These are phyloP conservation scores for Zhuqinia jingwanae DNA, from an alignment of 2,888 invertebrate genomes.

Conservation along the genomic window DNA sequence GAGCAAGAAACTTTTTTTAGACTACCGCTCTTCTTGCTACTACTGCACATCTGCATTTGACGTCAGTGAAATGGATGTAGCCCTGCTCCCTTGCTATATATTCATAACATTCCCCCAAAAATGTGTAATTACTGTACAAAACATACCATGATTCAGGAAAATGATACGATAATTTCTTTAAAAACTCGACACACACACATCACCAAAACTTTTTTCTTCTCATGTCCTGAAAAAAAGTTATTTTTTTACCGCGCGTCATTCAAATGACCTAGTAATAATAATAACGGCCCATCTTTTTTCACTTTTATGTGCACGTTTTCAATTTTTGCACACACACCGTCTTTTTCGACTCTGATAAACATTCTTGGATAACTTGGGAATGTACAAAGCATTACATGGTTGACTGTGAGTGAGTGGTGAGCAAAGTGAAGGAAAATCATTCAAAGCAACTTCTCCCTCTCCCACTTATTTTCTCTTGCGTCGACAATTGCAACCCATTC, in stretches of 20 bases:
- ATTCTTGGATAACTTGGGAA: too few relatives aligned
- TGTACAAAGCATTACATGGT: too few relatives aligned
- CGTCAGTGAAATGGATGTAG: too few relatives aligned
- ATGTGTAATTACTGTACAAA: too few relatives aligned
- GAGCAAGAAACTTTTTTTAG: neutral
- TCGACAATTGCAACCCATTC: slow-evolving; percentile 45
- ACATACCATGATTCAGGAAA: neutral
- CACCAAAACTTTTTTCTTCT: neutral
- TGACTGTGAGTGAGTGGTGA: too few relatives aligned
- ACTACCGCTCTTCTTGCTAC: too few relatives aligned
- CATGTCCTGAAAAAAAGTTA: neutral
- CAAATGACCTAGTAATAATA: slow-evolving; percentile 18
- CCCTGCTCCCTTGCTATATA: too few relatives aligned
- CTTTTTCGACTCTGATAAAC: too few relatives aligned
- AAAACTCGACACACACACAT: slow-evolving; percentile 12
- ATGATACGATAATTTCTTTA: slow-evolving; percentile 23
- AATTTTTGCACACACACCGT: slow-evolving; percentile 16
- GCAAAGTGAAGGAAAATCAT: slow-evolving; percentile 14
- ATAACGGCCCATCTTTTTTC: neutral
- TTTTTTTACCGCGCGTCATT: neutral
- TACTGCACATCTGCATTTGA: slow-evolving; percentile 1
- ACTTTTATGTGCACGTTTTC: neutral
- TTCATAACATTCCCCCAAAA: too few relatives aligned
- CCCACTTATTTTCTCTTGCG: too few relatives aligned
- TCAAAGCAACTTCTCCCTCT: neutral